Evolutionary conservation across 2,113 vertebrate genomes (phyloP).

Genomic region (Montifringilla adamsi): DNA sequence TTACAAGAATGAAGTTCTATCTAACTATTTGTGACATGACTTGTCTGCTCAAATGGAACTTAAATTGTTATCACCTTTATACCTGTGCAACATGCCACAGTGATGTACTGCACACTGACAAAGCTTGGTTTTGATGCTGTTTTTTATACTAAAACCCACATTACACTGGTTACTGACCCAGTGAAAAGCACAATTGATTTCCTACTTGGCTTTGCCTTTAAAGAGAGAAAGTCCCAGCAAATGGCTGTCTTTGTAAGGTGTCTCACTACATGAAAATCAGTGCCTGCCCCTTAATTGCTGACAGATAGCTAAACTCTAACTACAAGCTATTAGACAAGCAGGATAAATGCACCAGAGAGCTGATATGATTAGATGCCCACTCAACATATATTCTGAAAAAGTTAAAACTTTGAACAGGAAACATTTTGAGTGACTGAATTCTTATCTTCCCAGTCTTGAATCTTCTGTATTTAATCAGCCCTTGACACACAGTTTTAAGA

Average conservation of each 20-base stretch:
- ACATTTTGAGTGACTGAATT: not conserved
- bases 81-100: not conserved
- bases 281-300: conserved; percentile 3
- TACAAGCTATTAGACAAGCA: not conserved
- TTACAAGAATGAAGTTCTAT: not conserved
- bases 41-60: conserved; percentile 1
- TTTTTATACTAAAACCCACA: not conserved
- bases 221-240: not conserved
- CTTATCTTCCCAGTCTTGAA: not conserved
- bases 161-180: not conserved
- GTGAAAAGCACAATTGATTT: not conserved
- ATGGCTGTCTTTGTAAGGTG: not conserved
- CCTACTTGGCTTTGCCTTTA: not conserved
- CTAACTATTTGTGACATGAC: not conserved
- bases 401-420: not conserved
- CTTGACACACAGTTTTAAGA: not conserved
- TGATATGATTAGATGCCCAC: not conserved
- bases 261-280: not conserved
- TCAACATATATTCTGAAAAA: not conserved
- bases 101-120: not conserved
- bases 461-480: not conserved
- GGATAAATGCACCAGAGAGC: not conserved
- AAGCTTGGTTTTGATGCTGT: not conserved
- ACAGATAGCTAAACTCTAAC: conserved; percentile 5
- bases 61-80: not conserved